Percentiles rank a stretch among this genome's conserved stretches.
Evolutionary conservation across 2,113 vertebrate genomes (phyloP).

Genomic region (Mystacornis crossleyi): DNA sequence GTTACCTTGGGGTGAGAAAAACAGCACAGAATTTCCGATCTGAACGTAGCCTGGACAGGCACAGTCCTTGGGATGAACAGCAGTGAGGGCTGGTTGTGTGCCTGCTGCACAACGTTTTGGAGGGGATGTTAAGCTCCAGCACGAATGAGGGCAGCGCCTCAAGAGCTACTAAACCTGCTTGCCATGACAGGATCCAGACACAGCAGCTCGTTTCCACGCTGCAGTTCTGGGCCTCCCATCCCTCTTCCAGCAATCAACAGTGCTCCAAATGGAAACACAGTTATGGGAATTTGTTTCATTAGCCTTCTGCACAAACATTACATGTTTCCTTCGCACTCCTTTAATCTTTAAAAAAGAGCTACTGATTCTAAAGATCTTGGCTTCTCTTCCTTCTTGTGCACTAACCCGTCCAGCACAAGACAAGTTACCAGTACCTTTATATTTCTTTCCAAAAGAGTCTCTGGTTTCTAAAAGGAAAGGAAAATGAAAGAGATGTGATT

Average conservation of each 20-base stretch:
- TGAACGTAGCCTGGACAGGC: neutral
- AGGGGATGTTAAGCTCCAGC: neutral
- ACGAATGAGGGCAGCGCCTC: rapidly evolving
- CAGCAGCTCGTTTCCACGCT: rapidly evolving
- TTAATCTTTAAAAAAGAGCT: neutral
- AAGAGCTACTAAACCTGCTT: neutral
- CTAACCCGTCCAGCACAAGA: neutral
- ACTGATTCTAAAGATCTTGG: neutral
- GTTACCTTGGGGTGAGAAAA: neutral
- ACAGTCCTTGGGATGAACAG: neutral
- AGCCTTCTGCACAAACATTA: neutral
- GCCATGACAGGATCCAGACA: neutral
- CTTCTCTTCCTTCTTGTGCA: neutral
- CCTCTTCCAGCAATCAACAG: neutral
- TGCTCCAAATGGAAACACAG: neutral
- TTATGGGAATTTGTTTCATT: neutral
- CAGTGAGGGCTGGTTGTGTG: neutral
- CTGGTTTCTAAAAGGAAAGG: neutral
- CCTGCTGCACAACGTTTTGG: neutral
- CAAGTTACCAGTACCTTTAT: neutral
- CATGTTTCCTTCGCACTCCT: neutral
- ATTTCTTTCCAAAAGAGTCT: neutral
- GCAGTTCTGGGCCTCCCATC: neutral
- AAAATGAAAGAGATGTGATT: neutral
- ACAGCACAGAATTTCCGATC: neutral